Conservation (phyloP, 2,797 vertebrate genomes). For the Clamator glandarius region DNA sequence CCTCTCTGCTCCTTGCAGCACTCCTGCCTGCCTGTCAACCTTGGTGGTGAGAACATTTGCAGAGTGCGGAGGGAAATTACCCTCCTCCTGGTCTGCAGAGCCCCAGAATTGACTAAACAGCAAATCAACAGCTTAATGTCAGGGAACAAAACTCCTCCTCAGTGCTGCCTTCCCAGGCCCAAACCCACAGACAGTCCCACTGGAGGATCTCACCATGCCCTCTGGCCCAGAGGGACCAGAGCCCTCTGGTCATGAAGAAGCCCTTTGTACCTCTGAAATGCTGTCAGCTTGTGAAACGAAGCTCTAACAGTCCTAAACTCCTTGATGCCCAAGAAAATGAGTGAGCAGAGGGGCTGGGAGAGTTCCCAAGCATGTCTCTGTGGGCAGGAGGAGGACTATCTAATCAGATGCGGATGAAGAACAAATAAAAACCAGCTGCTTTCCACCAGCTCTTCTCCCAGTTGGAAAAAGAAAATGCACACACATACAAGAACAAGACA, state of each 20-base stretch:
- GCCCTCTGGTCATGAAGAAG: neutral
- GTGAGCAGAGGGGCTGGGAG: conserved; percentile 23
- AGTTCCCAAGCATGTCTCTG: conserved; percentile 23
- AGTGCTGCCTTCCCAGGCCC: neutral
- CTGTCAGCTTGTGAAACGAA: conserved; percentile 37
- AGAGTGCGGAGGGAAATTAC: neutral
- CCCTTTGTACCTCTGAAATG: conserved; percentile 37
- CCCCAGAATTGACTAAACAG: neutral
- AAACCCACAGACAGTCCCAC: neutral
- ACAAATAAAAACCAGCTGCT: conserved; percentile 72
- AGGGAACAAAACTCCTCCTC: neutral
- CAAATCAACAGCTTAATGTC: neutral
- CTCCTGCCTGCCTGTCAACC: neutral
- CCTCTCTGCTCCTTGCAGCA: neutral
- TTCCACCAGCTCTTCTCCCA: conserved; percentile 67
- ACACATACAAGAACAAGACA: conserved; percentile 43
- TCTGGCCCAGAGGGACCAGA: neutral
- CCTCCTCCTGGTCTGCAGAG: neutral
- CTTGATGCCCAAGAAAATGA: conserved; percentile 34
- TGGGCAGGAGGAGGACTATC: conserved; percentile 42
- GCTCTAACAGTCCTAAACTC: neutral
- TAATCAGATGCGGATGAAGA: conserved; percentile 67
- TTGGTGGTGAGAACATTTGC: neutral
- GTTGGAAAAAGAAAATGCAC: conserved; percentile 23
- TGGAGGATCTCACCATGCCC: neutral